phyloP scores from a whole-genome alignment of 2,797 vertebrate species.

The Esox lucius region DNA sequence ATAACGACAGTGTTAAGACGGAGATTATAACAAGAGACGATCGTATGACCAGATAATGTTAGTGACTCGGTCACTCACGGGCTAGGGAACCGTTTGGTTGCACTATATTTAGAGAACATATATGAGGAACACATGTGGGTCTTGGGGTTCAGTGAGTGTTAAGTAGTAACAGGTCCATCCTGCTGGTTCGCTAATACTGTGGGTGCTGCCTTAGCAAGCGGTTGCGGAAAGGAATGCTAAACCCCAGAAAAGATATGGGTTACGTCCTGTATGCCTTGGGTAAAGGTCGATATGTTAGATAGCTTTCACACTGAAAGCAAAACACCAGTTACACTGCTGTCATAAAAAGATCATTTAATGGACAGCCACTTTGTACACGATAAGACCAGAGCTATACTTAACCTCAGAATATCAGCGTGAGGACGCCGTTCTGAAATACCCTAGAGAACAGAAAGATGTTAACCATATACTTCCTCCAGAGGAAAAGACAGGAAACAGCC shows the following conservation, averaged over 20 bases:
- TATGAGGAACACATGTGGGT: slow-evolving; percentile 29
- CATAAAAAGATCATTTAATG: too few species aligned
- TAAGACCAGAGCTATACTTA: background rate
- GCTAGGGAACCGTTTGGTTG: slow-evolving; percentile 13
- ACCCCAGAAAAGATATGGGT: background rate
- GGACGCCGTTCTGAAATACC: background rate
- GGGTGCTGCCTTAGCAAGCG: slow-evolving; percentile 18
- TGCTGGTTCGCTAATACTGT: slow-evolving; percentile 19
- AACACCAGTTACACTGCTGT: background rate
- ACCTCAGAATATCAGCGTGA: background rate
- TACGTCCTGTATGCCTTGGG: background rate
- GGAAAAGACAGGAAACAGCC: background rate
- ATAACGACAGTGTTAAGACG: slow-evolving; percentile 23
- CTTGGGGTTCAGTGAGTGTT: slow-evolving; percentile 21
- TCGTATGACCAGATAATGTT: slow-evolving; percentile 30
- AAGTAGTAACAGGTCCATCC: slow-evolving; percentile 35
- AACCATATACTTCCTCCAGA: background rate
- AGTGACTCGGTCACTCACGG: background rate
- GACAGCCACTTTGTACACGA: background rate
- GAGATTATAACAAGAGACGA: slow-evolving; percentile 36
- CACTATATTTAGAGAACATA: slow-evolving; percentile 39
- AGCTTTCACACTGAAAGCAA: background rate
- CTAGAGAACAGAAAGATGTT: background rate
- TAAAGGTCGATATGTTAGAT: background rate
- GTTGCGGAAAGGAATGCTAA: background rate